These are phyloP conservation scores for Solenopsis invicta DNA, from an alignment of 1,140 invertebrate species.

Conservation along the genomic window DNA sequence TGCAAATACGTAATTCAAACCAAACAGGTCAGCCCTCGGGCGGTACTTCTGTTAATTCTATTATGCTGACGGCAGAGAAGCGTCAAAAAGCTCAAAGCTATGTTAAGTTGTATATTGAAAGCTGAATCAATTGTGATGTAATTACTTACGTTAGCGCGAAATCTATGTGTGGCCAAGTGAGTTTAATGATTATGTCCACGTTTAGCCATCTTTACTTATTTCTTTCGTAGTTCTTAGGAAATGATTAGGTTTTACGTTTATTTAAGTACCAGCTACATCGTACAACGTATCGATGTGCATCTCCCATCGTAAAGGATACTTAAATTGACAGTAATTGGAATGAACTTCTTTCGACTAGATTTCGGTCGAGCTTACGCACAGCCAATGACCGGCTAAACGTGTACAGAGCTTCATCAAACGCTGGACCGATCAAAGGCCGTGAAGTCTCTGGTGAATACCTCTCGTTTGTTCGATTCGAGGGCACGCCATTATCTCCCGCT, in stretches of 20 bases:
- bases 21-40: conserved; percentile 43
- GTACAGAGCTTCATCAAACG: conserved; percentile 53
- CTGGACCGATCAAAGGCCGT: conserved; percentile 70
- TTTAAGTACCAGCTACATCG: neutral
- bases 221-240: neutral
- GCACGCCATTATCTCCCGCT: conserved; percentile 66
- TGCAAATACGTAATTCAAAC: conserved; percentile 70
- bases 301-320: neutral
- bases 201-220: conserved; percentile 2
- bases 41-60: conserved; percentile 66
- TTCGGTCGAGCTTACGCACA: neutral
- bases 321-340: conserved; percentile 28
- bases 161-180: neutral
- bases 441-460: conserved; percentile 65
- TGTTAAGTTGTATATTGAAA: conserved; percentile 32
- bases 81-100: conserved; percentile 57
- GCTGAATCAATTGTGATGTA: conserved; percentile 7
- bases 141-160: neutral
- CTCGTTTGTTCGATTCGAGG: conserved; percentile 74
- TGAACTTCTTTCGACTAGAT: conserved; percentile 22
- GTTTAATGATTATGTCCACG: neutral
- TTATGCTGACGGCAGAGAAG: conserved; percentile 24
- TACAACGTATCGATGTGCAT: neutral
- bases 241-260: neutral
- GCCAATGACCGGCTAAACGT: conserved; percentile 45